These are phyloP conservation scores for Orientallactaga bullata DNA, from an alignment of 2,113 vertebrate genomes.

Conservation along the genomic window DNA sequence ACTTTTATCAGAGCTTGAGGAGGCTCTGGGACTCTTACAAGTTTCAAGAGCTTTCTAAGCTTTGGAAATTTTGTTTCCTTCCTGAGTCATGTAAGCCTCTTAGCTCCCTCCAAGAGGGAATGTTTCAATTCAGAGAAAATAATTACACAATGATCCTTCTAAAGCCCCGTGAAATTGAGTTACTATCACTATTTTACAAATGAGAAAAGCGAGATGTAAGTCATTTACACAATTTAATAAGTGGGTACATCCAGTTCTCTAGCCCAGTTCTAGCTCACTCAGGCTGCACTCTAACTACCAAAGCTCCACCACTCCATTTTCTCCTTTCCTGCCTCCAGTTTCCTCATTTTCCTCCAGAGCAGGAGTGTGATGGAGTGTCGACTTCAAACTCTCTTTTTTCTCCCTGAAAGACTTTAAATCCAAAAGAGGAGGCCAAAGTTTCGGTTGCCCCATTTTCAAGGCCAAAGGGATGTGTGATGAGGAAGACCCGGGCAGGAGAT, in stretches of 20 bases:
- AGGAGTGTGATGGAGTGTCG: neutral
- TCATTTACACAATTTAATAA: neutral
- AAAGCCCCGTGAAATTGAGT: neutral
- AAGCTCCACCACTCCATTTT: neutral
- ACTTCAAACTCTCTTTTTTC: conserved; percentile 17
- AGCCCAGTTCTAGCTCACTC: neutral
- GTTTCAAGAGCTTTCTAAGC: neutral
- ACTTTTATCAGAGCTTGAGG: neutral
- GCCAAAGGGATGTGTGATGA: neutral
- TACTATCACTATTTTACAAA: conserved; percentile 40
- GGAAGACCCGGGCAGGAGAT: neutral
- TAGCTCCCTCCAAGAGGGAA: neutral
- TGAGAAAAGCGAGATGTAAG: neutral
- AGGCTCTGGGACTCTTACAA: neutral
- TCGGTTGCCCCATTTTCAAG: neutral
- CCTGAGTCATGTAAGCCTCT: neutral
- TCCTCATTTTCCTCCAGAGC: neutral
- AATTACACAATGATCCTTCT: neutral
- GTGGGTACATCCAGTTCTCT: neutral
- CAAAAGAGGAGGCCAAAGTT: neutral
- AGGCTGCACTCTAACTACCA: neutral
- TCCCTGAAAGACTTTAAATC: neutral
- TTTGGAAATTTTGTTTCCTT: neutral
- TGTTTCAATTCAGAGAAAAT: neutral
- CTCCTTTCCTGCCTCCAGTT: neutral